Base-by-base conservation (phyloP, 53 echinoderm and acorn worm genomes). In the Echinarachnius parma region DNA sequence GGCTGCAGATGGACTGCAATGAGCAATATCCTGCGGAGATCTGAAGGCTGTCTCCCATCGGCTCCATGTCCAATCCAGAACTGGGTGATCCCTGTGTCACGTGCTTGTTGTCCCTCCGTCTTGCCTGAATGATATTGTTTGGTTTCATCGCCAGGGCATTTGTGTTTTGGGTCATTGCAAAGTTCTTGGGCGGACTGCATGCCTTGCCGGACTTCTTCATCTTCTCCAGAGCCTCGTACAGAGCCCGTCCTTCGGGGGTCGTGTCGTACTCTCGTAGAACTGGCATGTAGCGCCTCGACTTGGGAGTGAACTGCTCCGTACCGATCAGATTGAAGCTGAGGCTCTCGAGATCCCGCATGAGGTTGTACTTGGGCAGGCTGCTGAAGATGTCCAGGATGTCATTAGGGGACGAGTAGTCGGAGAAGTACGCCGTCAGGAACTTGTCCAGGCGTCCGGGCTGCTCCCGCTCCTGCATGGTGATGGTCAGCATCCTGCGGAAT, bases 381-480 rank as follows among this genome's bases (percentile, higher is more conserved):
- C 57, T 42, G 14, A 72, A 56, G 3, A 72, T 72, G 28, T 72
- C 57, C 34, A 24, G 4, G 10, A 69, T 53, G 35, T n/a, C 37
- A 2, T 39, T 28, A 22, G 34, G 34, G 23, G 28, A 37, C 26
- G 46, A 23, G 29, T 56, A 55, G 26, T 72, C 74, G 9, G 21
- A 15, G 44, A 72, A 72, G 44, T 35, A 72, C 2, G 56, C 74
- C 3, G 46, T 45, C 15, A 36, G 55, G 55, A 72, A 72, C 28
- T 72, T 72, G 19, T 46, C 15, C 0, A 44, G 25, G 39, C 4
- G 27, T 16, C 74, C 56, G 33, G 28, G n/a, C 20, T n/a, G 33
- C 21, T 31, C 23, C 14, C 74, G 23, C 74, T 72, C 74, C n/a
- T 18, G 22, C 36, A 15, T 72, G 28, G 74, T 72, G 74, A 72